phyloP scores from a whole-genome alignment of 2,797 vertebrate genomes.

The Trichosurus vulpecula region DNA sequence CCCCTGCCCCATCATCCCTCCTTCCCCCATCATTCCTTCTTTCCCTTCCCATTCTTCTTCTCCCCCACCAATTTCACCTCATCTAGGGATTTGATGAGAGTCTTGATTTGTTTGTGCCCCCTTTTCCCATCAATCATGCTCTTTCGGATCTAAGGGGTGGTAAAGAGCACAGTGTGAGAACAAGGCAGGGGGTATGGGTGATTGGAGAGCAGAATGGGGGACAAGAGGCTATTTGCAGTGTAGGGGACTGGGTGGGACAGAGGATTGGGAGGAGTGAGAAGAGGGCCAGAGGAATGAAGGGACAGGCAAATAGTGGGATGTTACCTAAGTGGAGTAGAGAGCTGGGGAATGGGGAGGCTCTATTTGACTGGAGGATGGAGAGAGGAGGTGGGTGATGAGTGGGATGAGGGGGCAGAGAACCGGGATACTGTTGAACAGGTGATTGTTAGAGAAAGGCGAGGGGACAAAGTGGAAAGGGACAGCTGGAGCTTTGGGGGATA shows the following conservation, averaged over 20 bases:
- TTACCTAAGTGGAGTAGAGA: not conserved
- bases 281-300: not conserved
- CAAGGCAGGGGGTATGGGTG: not conserved
- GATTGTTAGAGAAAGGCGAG: not conserved
- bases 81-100: constrained; percentile 96
- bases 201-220: not conserved
- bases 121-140: constrained; percentile 95
- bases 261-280: not conserved
- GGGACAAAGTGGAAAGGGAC: not conserved
- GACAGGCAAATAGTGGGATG: not conserved
- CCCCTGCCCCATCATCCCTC: too few species aligned
- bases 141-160: constrained; percentile 90
- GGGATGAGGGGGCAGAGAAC: not conserved
- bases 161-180: constrained; percentile 4
- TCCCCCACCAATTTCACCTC: constrained; percentile 88
- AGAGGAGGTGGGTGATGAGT: not conserved
- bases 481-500: not conserved
- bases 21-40: not conserved
- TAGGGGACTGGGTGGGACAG: too few species aligned
- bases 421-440: not conserved
- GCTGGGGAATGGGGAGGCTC: too few species aligned
- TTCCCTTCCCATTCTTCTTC: not conserved
- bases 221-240: not conserved
- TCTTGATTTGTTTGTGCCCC: constrained; percentile 93
- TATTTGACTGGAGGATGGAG: not conserved